phyloP scores from a whole-genome alignment of 2,888 invertebrate species.

The Eilema depressum region DNA sequence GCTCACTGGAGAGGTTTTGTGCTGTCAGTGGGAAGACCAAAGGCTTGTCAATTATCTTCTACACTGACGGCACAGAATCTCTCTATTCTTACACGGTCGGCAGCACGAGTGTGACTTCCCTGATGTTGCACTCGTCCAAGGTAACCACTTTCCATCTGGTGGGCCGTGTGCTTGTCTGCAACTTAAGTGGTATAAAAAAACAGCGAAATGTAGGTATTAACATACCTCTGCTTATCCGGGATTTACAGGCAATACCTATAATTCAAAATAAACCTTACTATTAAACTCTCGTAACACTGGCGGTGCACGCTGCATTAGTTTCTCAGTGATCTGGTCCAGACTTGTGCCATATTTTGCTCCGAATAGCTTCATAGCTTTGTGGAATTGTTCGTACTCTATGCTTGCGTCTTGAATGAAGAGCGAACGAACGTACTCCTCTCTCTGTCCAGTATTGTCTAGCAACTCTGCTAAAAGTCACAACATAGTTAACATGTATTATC shows the following conservation, averaged over 20 bases:
- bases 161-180: too few species aligned
- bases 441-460: not conserved
- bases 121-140: too few species aligned
- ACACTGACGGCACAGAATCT: too few species aligned
- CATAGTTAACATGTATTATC: not conserved
- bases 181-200: too few species aligned
- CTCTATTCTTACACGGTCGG: too few species aligned
- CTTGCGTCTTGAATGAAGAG: not conserved
- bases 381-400: conserved; percentile 11
- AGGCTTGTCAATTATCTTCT: too few species aligned
- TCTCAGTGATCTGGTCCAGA: conserved; percentile 5
- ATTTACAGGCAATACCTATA: not conserved
- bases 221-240: too few species aligned
- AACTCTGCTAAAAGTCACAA: conserved; percentile 8
- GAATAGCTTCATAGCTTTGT: not conserved
- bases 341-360: not conserved
- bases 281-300: conserved; percentile 8
- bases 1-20: too few species aligned
- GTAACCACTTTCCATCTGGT: too few species aligned
- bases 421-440: not conserved
- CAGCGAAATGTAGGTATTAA: too few species aligned
- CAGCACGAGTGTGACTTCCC: too few species aligned
- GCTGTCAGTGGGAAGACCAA: too few species aligned
- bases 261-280: not conserved
- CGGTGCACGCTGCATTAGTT: conserved; percentile 6